phyloP scores from a whole-genome alignment of 2,888 invertebrate genomes.

The Heliconius aoede region DNA sequence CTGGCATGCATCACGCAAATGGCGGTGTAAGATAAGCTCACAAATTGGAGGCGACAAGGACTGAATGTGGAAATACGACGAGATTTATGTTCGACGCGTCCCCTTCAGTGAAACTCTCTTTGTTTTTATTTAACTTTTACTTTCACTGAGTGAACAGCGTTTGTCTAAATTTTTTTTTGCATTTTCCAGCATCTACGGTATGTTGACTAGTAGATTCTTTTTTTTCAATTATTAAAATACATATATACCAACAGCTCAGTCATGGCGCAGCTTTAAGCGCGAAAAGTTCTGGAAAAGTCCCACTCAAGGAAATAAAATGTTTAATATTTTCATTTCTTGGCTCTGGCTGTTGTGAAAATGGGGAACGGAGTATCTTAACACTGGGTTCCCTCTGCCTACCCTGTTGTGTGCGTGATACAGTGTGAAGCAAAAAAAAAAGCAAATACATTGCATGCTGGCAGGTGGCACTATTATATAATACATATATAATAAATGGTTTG shows the following conservation, averaged over 20 bases:
- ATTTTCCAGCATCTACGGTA: background rate
- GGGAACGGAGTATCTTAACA: no score
- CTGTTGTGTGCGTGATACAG: no score
- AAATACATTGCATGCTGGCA: no score
- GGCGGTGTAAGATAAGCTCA: constrained; percentile 39
- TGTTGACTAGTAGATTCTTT: background rate
- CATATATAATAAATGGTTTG: no score
- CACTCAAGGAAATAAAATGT: no score
- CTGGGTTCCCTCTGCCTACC: no score
- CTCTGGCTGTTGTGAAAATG: no score
- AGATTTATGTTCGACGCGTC: constrained; percentile 34
- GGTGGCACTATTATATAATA: no score
- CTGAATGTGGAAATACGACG: constrained; percentile 42
- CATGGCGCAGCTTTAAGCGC: no score
- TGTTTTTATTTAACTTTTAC: constrained; percentile 4
- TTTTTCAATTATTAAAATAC: background rate
- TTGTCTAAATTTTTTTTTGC: background rate
- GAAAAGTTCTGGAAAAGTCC: no score
- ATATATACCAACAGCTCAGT: background rate
- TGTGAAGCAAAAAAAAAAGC: no score
- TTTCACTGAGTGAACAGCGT: background rate
- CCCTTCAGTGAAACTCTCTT: background rate
- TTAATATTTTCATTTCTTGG: no score
- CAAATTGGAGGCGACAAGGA: constrained; percentile 41
- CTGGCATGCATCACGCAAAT: constrained; percentile 28